Base-by-base conservation (phyloP, 2,113 vertebrate species). In the Ptyas mucosa region DNA sequence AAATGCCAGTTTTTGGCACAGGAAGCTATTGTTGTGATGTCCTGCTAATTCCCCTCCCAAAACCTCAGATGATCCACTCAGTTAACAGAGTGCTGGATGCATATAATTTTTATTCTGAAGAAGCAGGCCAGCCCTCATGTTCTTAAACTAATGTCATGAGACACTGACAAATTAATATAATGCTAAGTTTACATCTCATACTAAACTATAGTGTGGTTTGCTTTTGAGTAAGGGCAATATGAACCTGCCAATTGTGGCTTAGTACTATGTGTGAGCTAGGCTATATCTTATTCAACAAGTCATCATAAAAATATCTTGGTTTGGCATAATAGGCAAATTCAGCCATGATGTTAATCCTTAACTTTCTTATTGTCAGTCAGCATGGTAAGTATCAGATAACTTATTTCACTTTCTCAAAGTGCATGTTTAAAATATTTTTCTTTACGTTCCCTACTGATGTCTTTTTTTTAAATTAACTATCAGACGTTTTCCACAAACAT, bases 281-380 rank as follows among this genome's bases (percentile, higher is more conserved):
- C 75, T 81, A 81, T 81, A 81, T 43, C 75, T 81, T 81, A 43
- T 81, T 81, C 75, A 81, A 21, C 34, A 81, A 81, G 34, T 81
- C 34, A 1, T 39, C 69, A 81, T 81, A 81, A 81, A 81, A 43
- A 81, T 81, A 81, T 39, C 8, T 81, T 81, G 75, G 34, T 81
- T 81, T 81, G 75, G 18, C 75, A 43, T 81, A 39, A 81, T 43
- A 43, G 75, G 34, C 75, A 39, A 81, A 21, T 21, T 81, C 69
- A 81, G 34, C 34, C 75, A 81, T 43, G 18, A 81, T 21, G 75
- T 81, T 81, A 81, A 81, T 81, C 75, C 34, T 81, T 81, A 39
- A 49, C 86, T 54, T 69, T 54, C 91, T 92, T 92, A 49, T 53
- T 88, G 34, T 92, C 92, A 24, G 23, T 57, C 49, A 49, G 91